Evolutionary conservation across 2,888 invertebrate genomes (phyloP).

Genomic region (Chromoteleia sp.): DNA sequence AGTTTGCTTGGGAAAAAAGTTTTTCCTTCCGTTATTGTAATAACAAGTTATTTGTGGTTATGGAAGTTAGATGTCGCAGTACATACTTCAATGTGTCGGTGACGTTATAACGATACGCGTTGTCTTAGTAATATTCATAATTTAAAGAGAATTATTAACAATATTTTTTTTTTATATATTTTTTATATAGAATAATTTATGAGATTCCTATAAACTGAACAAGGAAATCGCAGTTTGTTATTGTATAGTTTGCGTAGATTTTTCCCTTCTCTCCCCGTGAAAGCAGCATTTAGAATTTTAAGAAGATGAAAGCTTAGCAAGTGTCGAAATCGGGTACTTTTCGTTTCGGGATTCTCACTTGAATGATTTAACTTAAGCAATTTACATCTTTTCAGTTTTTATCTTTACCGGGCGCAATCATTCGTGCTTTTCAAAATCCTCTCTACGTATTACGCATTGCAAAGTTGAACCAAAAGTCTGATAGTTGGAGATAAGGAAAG

Average conservation of each 20-base stretch:
- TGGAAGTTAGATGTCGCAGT: no score
- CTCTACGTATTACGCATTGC: not conserved
- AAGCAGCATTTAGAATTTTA: not conserved
- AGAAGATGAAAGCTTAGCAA: not conserved
- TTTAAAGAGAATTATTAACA: no score
- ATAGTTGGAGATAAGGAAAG: not conserved
- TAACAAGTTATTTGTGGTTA: constrained; percentile 34
- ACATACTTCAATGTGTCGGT: no score
- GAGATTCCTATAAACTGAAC: no score
- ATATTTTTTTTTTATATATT: no score
- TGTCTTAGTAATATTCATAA: no score
- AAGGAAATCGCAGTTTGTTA: no score
- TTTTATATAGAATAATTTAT: no score
- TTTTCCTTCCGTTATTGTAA: constrained; percentile 26
- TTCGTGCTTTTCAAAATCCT: not conserved
- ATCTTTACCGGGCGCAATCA: not conserved
- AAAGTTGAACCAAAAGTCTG: constrained; percentile 7
- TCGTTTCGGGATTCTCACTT: not conserved
- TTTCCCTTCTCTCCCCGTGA: no score
- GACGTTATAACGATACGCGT: no score
- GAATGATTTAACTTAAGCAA: not conserved
- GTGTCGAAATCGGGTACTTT: not conserved
- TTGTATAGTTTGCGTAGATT: constrained; percentile 1
- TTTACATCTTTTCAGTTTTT: constrained; percentile 6
- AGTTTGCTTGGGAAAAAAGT: constrained; percentile 16